A percentile compares a stretch with the other conserved stretches of the same genome.
These are phyloP conservation scores for Oligia fasciuncula DNA, from an alignment of 2,888 invertebrate genomes.

Conservation along the genomic window DNA sequence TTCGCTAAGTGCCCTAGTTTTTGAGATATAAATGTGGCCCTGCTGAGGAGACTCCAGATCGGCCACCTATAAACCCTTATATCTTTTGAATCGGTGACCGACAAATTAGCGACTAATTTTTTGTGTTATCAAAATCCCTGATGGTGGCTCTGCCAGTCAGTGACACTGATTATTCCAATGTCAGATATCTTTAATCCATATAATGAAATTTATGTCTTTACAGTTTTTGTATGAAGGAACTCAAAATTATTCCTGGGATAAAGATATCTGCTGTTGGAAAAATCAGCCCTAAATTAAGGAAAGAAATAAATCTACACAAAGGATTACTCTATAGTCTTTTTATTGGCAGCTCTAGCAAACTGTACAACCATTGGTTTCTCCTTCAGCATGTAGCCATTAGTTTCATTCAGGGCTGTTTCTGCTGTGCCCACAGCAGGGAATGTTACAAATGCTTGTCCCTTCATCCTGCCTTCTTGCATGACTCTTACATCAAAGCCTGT, in stretches of 20 bases:
- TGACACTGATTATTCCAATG: neutral
- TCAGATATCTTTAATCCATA: neutral
- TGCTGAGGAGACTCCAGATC: no score
- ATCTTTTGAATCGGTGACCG: no score
- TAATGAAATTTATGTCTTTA: neutral
- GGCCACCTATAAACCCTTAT: no score
- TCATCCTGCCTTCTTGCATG: conserved; percentile 99
- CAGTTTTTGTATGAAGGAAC: neutral
- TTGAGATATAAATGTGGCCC: no score
- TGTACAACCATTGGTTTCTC: conserved; percentile 97
- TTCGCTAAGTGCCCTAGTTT: no score
- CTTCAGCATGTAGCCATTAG: conserved; percentile 96
- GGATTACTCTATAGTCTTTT: conserved; percentile 79
- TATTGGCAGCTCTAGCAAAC: conserved; percentile 91
- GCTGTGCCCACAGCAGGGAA: conserved; percentile 93
- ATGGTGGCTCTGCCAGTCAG: no score
- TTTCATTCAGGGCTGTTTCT: conserved; percentile 94
- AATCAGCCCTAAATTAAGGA: neutral
- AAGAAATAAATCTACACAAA: conserved; percentile 13
- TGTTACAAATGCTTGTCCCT: conserved; percentile 98
- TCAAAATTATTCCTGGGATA: neutral
- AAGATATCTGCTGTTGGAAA: no score
- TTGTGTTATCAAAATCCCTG: no score
- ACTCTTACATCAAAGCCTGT: conserved; percentile 92
- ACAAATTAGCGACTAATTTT: no score